A percentile compares a stretch with the other conserved stretches of the same genome.
These are phyloP conservation scores for Abscondita cerata DNA, from an alignment of 2,888 invertebrate species.

Conservation along the genomic window DNA sequence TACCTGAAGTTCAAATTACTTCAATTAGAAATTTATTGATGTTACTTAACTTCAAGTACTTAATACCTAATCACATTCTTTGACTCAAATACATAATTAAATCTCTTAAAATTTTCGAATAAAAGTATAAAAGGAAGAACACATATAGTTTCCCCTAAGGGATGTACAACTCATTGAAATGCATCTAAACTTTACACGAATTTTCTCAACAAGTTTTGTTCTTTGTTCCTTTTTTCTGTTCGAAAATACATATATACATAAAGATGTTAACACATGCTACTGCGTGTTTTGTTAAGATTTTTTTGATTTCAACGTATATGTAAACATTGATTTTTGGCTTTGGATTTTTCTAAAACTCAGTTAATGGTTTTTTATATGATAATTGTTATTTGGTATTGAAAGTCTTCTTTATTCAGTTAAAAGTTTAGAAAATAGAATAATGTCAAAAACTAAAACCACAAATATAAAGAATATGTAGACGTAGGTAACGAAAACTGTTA, in stretches of 20 bases:
- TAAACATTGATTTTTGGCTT: no score
- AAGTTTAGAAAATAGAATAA: no score
- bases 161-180: slow-evolving; percentile 22
- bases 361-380: no score
- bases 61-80: slow-evolving; percentile 15
- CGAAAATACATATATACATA: slow-evolving; percentile 33
- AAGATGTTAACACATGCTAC: slow-evolving; percentile 36
- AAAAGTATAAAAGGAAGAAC: slow-evolving; percentile 14
- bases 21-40: slow-evolving; percentile 21
- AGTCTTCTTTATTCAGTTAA: no score
- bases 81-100: no score
- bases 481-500: no score
- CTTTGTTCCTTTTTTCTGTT: slow-evolving; percentile 24
- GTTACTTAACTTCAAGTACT: no score
- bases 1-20: slow-evolving; percentile 28
- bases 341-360: no score
- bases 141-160: slow-evolving; percentile 18
- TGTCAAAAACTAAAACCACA: no score
- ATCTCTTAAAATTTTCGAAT: no score
- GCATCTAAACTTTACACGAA: slow-evolving; percentile 29
- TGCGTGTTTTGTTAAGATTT: slow-evolving; percentile 33
- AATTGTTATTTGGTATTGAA: no score
- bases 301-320: slow-evolving; percentile 21
- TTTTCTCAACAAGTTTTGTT: slow-evolving; percentile 29
- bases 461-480: no score